Evolutionary conservation across 2,888 invertebrate genomes (phyloP).

Genomic region (Oscheius sp.): DNA sequence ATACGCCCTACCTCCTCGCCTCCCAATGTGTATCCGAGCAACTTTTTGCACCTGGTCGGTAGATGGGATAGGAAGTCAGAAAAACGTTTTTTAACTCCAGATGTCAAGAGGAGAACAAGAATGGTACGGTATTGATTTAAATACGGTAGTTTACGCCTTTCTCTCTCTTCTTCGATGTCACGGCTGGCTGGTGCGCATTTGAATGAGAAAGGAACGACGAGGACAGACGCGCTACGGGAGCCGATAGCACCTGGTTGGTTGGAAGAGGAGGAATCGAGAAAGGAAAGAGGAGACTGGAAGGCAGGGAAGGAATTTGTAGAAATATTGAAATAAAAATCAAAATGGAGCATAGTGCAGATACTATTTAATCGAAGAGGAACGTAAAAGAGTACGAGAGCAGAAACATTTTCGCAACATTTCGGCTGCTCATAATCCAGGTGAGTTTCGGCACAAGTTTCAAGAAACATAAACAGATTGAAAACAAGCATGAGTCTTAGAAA

Average conservation of each 20-base stretch:
- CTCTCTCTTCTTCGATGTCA: not conserved
- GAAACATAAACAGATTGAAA: too few species aligned
- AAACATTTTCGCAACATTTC: too few species aligned
- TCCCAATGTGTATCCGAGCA: conserved; percentile 11
- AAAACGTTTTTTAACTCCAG: conserved; percentile 2
- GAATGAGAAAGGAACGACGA: conserved; percentile 26
- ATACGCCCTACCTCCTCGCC: conserved; percentile 1
- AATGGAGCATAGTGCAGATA: too few species aligned
- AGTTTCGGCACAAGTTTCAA: too few species aligned
- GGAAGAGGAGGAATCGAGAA: not conserved
- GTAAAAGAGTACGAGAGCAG: too few species aligned
- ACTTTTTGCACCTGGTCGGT: conserved; percentile 20
- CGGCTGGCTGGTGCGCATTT: conserved; percentile 27
- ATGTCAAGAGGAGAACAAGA: conserved; percentile 1
- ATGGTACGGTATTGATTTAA: conserved; percentile 21
- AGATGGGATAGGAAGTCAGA: conserved; percentile 6
- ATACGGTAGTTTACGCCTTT: conserved; percentile 24
- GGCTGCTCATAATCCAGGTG: too few species aligned
- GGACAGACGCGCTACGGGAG: conserved; percentile 25
- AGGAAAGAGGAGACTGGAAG: not conserved
- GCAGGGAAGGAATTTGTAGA: too few species aligned
- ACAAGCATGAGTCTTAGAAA: too few species aligned
- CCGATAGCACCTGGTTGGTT: not conserved
- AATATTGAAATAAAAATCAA: too few species aligned
- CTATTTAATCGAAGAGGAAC: too few species aligned